Base-by-base conservation (phyloP, 2,797 vertebrate genomes). In the Protonibea diacanthus region DNA sequence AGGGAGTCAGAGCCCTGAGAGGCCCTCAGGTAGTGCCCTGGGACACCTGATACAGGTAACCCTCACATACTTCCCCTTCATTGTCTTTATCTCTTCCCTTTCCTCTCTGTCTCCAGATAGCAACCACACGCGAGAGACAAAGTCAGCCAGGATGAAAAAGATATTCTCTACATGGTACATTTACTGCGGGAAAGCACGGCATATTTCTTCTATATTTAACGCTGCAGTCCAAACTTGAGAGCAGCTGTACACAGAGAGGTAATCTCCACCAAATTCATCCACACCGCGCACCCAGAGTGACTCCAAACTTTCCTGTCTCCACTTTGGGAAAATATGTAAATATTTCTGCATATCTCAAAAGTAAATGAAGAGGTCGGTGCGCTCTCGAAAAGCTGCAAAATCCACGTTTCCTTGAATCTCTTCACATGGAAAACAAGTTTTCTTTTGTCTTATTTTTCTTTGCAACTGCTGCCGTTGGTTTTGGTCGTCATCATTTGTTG, bases 1-100 rank as follows among this genome's bases (percentile, higher is more conserved):
- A 73, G 76, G 73, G 75, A 40, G 82, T 77, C 61, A 73, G 77
- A 78, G 71, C 81, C 62, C 74, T 14, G 64, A 81, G 88, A 84
- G 91, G 90, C 92, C 92, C 89, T 75, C 84, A 89, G 90, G 93
- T 93, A 94, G 91, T 90, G 93, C 91, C 88, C 78, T 78, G 79
- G 87, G 95, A 95, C 92, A 95, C 93, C 90, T 91, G 95, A 96
- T 95, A 91, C 90, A 90, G 85, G 86, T 88, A 87, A 85, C 87
- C 88, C 89, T 86, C 81, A 74, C 76, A 88, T 89, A 89, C 88
- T 89, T 89, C 86, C 85, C 78, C 77, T 84, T 87, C 82, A 84
- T 90, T 92, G 85, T 89, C 78, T 89, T 86, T 75, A 78, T 89
- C 90, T 83, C 80, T 77, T 84, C 80, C 89, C 66, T 82, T 80